Conservation (phyloP, 2,797 vertebrate species). For the Distichodus sexfasciatus region DNA sequence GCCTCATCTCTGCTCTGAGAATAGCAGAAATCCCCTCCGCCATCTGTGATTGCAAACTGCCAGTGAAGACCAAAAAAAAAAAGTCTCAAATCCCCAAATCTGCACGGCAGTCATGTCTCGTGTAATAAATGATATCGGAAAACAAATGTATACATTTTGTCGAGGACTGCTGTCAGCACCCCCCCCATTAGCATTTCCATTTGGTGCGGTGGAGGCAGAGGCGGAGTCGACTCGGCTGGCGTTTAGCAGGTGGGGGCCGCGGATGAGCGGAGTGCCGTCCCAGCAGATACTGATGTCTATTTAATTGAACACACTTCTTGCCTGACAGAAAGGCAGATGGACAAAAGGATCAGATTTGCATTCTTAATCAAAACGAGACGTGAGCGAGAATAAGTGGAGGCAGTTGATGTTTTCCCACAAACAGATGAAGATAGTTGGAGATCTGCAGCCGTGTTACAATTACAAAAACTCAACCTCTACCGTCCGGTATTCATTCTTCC, state of each 20-base stretch:
- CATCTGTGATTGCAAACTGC: constrained; percentile 43
- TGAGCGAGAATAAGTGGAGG: constrained; percentile 61
- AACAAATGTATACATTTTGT: constrained; percentile 51
- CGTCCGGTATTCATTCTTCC: background rate
- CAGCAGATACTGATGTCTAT: constrained; percentile 52
- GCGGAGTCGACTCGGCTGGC: constrained; percentile 28
- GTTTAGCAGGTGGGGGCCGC: constrained; percentile 35
- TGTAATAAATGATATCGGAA: constrained; percentile 46
- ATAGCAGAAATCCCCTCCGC: constrained; percentile 36
- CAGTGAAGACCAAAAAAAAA: constrained; percentile 34
- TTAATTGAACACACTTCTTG: constrained; percentile 55
- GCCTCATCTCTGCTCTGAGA: constrained; percentile 34
- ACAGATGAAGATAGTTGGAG: constrained; percentile 38
- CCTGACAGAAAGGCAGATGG: constrained; percentile 64
- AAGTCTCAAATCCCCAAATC: constrained; percentile 49
- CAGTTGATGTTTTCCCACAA: constrained; percentile 39
- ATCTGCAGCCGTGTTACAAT: constrained; percentile 25
- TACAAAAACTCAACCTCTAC: constrained; percentile 12
- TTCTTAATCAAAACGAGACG: constrained; percentile 66
- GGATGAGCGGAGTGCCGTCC: constrained; percentile 39
- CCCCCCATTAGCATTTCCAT: constrained; percentile 51
- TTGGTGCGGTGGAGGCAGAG: constrained; percentile 24
- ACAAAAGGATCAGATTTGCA: constrained; percentile 65
- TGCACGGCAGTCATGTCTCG: constrained; percentile 50
- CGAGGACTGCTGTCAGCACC: constrained; percentile 29